These are phyloP conservation scores for Amphipyra tragopoginis DNA, from an alignment of 2,888 invertebrate genomes.

Conservation along the genomic window DNA sequence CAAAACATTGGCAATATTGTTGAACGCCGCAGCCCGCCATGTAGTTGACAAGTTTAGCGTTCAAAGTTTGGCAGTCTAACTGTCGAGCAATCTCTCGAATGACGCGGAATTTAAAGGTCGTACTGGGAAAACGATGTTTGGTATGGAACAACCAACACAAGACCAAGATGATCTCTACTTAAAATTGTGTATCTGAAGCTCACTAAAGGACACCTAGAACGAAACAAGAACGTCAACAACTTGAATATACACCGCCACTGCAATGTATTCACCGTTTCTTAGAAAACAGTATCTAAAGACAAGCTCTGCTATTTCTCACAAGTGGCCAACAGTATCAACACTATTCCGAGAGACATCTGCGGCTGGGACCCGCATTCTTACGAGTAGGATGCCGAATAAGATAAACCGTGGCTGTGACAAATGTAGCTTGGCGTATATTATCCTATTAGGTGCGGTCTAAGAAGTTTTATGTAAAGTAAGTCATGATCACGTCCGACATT, in stretches of 20 bases:
- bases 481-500: not conserved
- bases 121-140: not conserved
- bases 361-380: too few relatives aligned
- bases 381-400: not conserved
- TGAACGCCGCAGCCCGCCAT: not conserved
- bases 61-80: not conserved
- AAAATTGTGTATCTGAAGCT: too few relatives aligned
- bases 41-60: not conserved
- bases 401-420: not conserved
- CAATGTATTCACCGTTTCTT: too few relatives aligned
- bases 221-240: too few relatives aligned
- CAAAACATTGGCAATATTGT: conserved; percentile 19
- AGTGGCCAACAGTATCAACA: too few relatives aligned
- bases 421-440: not conserved
- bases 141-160: too few relatives aligned
- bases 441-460: not conserved
- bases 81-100: conserved; percentile 1
- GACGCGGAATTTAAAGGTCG: not conserved
- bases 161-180: too few relatives aligned
- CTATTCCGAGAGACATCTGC: too few relatives aligned
- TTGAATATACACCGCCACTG: too few relatives aligned
- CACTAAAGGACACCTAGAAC: too few relatives aligned
- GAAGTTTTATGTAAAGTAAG: not conserved
- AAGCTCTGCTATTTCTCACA: too few relatives aligned
- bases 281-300: too few relatives aligned